Base-by-base conservation (phyloP, 2,797 vertebrate species). In the Aeoliscus strigatus region DNA sequence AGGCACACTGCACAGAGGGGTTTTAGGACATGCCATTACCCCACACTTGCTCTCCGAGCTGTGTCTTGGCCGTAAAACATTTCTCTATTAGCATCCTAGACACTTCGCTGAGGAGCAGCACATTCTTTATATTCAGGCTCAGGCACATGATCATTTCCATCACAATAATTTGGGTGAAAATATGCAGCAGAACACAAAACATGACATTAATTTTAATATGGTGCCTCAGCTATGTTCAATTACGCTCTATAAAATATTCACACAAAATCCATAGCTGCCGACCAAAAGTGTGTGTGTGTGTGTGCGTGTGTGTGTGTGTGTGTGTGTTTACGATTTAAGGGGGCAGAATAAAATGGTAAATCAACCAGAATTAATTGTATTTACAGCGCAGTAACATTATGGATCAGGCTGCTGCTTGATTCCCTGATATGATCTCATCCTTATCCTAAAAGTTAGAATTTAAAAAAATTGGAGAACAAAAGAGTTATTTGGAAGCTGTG, bases 221-320 rank as follows among this genome's bases (percentile, higher is more conserved):
- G 55, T 72, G 60, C 75, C 45, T 60, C 44, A 60, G 60, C 76
- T 77, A 71, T 48, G 51, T 81, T 85, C 70, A 82, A 82, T 86
- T 83, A 83, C 73, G 71, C 69, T 62, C 49, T 60, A 83, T 86
- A 66, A 83, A 84, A 85, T 85, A 85, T 86, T 87, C 78, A 86
- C 60, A 44, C 51, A 65, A 40, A 75, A 75, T 73, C 64, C 67
- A 58, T 17, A 51, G 42, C 43, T 46, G 69, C 17, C 16, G 31
- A 42, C 23, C 14, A 38, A 47, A 27, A 32, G 17, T 40, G 38
- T 11, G 12, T 7, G 4, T 27, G 14, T 11, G 9, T 27, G 12
- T 12, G 6, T 16, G 15, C 17, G n/a, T 27, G 6, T 27, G 38
- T 6, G 25, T 13, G 25, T 15, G n/a, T n/a, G n/a, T n/a, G n/a